Evolutionary conservation across 2,888 invertebrate genomes (phyloP).

Genomic region (Acrobasis consociella): DNA sequence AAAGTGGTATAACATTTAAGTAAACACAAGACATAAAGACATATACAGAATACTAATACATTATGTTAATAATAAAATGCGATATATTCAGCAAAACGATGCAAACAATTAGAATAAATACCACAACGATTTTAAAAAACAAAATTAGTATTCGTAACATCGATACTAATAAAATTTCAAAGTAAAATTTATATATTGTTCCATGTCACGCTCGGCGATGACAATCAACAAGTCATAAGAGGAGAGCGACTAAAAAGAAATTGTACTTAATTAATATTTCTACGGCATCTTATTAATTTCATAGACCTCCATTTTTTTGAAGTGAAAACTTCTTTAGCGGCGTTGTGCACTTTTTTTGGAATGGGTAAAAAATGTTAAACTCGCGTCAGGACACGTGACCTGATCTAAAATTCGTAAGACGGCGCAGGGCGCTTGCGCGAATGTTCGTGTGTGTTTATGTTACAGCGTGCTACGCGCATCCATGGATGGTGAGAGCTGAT

Average conservation of each 20-base stretch:
- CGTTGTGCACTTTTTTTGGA: no score
- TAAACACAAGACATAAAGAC: conserved; percentile 6
- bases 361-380: no score
- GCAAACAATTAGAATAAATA: not conserved
- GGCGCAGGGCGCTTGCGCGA: no score
- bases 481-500: no score
- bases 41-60: not conserved
- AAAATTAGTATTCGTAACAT: conserved; percentile 15
- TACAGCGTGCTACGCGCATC: no score
- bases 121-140: not conserved
- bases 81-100: not conserved
- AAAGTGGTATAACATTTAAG: not conserved
- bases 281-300: no score
- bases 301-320: no score
- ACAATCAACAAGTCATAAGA: not conserved
- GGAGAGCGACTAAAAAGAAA: not conserved
- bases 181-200: conserved; percentile 15
- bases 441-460: no score
- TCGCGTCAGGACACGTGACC: no score
- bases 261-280: no score
- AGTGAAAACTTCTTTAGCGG: no score
- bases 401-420: no score
- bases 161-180: conserved; percentile 16
- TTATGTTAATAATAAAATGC: not conserved
- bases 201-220: not conserved